Evolutionary conservation across 2,888 invertebrate genomes (phyloP).

Genomic region (Nasonovia ribisnigri): DNA sequence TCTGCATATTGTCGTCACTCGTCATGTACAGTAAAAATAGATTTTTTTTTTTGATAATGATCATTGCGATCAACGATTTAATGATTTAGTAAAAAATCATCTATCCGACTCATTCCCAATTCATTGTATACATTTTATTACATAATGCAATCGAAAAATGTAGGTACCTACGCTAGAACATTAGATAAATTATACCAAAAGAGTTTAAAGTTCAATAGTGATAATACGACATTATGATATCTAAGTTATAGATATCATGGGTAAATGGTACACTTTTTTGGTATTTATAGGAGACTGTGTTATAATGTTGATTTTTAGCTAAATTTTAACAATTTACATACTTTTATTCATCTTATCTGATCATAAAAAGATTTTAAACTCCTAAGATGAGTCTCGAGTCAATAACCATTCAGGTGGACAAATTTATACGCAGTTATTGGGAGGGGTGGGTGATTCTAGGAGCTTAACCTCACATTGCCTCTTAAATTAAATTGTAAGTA

Average conservation of each 20-base stretch:
- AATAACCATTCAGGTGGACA: neutral
- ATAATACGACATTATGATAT: neutral
- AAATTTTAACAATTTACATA: neutral
- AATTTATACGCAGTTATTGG: neutral
- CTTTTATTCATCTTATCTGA: neutral
- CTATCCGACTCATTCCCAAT: neutral
- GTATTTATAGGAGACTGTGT: neutral
- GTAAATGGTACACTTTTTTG: neutral
- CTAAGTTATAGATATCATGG: neutral
- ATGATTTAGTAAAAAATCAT: neutral
- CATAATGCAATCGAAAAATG: neutral
- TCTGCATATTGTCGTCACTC: neutral
- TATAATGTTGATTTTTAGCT: too few species aligned
- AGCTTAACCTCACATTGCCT: neutral
- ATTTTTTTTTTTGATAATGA: neutral
- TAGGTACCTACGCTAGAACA: neutral
- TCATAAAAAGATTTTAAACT: neutral
- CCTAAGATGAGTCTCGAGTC: neutral
- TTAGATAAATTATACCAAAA: neutral
- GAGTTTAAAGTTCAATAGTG: neutral
- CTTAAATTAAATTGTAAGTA: neutral
- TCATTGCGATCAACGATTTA: neutral
- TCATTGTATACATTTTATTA: neutral
- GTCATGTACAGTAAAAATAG: neutral
- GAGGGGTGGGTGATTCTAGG: neutral